Evolutionary conservation across 2,888 invertebrate genomes (phyloP).

Genomic region (Netelia melanura): DNA sequence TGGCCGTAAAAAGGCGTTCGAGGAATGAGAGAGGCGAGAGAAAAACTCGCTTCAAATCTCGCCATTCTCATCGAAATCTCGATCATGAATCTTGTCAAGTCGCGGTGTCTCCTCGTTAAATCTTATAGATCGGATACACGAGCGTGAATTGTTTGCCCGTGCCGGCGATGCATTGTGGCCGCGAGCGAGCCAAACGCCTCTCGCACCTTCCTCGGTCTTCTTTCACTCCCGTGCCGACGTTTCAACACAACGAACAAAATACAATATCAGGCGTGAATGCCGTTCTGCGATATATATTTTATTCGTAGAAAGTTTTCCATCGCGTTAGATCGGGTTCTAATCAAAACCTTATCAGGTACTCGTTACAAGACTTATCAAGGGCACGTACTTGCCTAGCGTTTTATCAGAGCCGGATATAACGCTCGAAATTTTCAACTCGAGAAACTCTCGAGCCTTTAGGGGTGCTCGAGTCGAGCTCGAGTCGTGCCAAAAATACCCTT

Average conservation of each 20-base stretch:
- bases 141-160: conserved; percentile 10
- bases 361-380: not conserved
- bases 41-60: conserved; percentile 28
- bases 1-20: not conserved
- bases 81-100: conserved; percentile 80
- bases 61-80: conserved; percentile 71
- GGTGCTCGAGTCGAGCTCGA: not conserved
- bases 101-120: conserved; percentile 78
- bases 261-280: not conserved
- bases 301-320: too few relatives aligned
- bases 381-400: not conserved
- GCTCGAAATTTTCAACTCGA: not conserved
- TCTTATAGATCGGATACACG: conserved; percentile 69
- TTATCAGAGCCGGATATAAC: not conserved
- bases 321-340: too few relatives aligned
- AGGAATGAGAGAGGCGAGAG: not conserved
- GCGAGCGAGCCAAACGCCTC: not conserved
- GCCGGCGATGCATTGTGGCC: not conserved
- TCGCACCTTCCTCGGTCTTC: not conserved
- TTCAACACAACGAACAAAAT: not conserved
- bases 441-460: not conserved
- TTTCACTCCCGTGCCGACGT: not conserved
- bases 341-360: too few relatives aligned
- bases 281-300: too few relatives aligned
- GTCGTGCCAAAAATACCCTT: not conserved